Conservation (phyloP, 2,888 invertebrate genomes). For the Eristalis arbustorum region DNA sequence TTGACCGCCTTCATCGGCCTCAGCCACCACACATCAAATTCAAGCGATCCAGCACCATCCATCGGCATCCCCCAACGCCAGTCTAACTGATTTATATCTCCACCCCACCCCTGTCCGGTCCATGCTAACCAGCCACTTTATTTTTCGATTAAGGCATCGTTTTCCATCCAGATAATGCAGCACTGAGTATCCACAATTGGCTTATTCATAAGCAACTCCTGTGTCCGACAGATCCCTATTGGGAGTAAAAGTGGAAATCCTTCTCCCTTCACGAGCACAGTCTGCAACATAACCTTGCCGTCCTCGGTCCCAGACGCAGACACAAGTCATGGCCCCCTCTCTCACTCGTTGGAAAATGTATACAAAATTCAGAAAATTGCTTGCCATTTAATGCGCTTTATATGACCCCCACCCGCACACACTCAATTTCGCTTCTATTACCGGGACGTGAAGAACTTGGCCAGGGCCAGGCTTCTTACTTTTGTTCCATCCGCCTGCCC, state of each 20-base stretch:
- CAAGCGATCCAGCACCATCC: neutral
- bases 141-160: conserved; percentile 65
- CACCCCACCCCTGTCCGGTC: neutral
- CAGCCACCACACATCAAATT: neutral
- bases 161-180: conserved; percentile 47
- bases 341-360: neutral
- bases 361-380: conserved; percentile 61
- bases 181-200: conserved; percentile 62
- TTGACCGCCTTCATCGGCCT: no score
- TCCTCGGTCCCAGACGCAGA: neutral
- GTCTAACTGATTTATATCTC: neutral
- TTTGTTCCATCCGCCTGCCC: conserved; percentile 12
- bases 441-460: neutral
- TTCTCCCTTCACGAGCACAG: conserved; percentile 24
- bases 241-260: conserved; percentile 42
- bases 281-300: conserved; percentile 3
- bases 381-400: conserved; percentile 67
- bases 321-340: neutral
- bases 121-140: conserved; percentile 52
- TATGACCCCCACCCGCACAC: conserved; percentile 25
- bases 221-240: conserved; percentile 14
- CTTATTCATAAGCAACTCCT: conserved; percentile 66
- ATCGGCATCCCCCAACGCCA: neutral
- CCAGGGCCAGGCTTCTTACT: conserved; percentile 10
- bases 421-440: conserved; percentile 52